Conservation (phyloP, 2,797 vertebrate genomes). For the Phataginus tetradactyla region DNA sequence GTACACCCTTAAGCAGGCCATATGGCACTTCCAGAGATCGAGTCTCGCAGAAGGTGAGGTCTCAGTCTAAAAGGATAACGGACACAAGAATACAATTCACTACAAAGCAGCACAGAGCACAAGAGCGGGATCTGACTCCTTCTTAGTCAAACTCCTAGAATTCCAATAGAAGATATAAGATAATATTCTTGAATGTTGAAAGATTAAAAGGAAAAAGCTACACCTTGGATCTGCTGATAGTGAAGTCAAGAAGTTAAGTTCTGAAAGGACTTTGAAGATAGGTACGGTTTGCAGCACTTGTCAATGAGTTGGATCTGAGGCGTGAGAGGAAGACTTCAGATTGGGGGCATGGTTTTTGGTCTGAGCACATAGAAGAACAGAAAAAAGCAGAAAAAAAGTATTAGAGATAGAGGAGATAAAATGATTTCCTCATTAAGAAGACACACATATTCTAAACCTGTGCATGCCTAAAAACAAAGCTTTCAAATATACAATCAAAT, state of each 20-base stretch:
- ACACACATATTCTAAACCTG: not conserved
- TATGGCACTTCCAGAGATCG: constrained; percentile 14
- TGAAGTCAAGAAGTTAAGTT: not conserved
- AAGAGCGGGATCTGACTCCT: not conserved
- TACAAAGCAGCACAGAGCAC: not conserved
- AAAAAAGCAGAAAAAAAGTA: not conserved
- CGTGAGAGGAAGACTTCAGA: not conserved
- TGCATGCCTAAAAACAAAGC: not conserved
- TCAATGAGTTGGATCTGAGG: not conserved
- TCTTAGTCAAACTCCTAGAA: not conserved
- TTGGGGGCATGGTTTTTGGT: not conserved
- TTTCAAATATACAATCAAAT: not conserved
- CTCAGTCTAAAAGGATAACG: constrained; percentile 8
- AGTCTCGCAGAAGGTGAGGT: not conserved
- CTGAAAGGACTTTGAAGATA: not conserved
- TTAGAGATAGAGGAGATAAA: not conserved
- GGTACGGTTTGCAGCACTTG: not conserved
- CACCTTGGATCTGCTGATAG: not conserved
- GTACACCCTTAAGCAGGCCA: not conserved
- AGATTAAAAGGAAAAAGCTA: not conserved
- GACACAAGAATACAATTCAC: not conserved
- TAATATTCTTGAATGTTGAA: not conserved
- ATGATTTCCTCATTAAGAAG: not conserved
- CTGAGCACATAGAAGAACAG: not conserved
- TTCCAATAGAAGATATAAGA: not conserved